Evolutionary conservation across 2,888 invertebrate genomes (phyloP), one percentile per base, ranked within the genome.

Genomic region (Beris chalybata): DNA sequence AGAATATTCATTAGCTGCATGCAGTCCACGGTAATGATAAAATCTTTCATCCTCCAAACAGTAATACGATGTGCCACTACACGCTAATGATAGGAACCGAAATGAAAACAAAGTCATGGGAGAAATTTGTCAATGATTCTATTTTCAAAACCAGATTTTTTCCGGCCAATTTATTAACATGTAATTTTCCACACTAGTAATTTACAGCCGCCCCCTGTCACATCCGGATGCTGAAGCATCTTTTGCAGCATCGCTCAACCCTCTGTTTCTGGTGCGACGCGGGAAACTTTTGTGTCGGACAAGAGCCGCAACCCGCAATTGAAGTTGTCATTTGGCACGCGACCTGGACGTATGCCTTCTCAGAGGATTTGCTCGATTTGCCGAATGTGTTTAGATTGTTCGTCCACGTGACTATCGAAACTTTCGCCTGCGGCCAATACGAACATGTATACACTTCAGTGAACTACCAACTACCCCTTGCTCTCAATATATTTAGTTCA

Each of bases 101-200:
- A 48, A 11, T 48, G 9, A 48, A 48, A 15, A 48, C 48, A 48
- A 48, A 48, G 12, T 48, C 48, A 48, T 48, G 48, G 12, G 48
- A 48, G 48, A 48, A 48, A 48, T n/a, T 15, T 48, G 48, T 15
- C n/a, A 48, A 48, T 48, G 6, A 48, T 22, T 15, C 22, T n/a
- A 31, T 59, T 59, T 7, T 32, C 47, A 61, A 61, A 38, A 11
- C 38, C 50, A 55, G 48, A 57, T 57, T 65, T 38, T 57, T 72
- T 72, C 71, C 71, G 71, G 71, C 70, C 71, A 72, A 73, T 72
- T 73, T 71, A 73, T 73, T 72, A 72, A 72, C 71, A 73, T 73
- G 71, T 71, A 72, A 73, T 73, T 73, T 73, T 73, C 72, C 72
- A 72, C 69, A 69, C 72, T 71, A 71, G 71, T 72, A 69, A 72